These are phyloP conservation scores for Ceratina calcarata DNA, from an alignment of 1,140 invertebrate species.

Conservation along the genomic window DNA sequence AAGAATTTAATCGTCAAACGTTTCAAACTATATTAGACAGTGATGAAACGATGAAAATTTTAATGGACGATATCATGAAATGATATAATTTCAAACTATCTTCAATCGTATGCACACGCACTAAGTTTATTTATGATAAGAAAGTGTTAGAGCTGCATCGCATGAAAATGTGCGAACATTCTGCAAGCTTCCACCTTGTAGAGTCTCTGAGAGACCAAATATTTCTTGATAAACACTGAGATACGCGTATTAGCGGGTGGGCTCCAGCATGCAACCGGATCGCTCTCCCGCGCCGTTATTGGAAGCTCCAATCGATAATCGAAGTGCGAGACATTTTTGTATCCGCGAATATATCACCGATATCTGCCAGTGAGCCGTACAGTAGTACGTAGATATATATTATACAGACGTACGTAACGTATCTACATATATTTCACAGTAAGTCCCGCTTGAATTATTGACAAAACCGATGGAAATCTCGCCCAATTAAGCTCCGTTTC, in stretches of 20 bases:
- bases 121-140: neutral
- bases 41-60: no score
- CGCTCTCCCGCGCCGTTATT: neutral
- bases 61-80: no score
- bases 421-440: neutral
- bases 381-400: neutral
- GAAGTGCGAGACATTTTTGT: constrained; percentile 36
- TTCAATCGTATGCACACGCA: no score
- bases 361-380: constrained; percentile 4
- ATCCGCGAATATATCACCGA: constrained; percentile 24
- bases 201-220: neutral
- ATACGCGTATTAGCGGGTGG: neutral
- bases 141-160: neutral
- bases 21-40: no score
- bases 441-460: constrained; percentile 28
- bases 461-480: constrained; percentile 3
- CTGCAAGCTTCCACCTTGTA: neutral
- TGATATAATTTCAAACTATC: no score
- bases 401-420: no score
- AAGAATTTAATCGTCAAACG: no score
- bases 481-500: neutral
- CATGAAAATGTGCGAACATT: neutral
- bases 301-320: constrained; percentile 32
- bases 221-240: neutral
- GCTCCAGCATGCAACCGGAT: neutral